These are phyloP conservation scores for Sclerodermus sp. DNA, from an alignment of 2,888 invertebrate species.

Conservation along the genomic window DNA sequence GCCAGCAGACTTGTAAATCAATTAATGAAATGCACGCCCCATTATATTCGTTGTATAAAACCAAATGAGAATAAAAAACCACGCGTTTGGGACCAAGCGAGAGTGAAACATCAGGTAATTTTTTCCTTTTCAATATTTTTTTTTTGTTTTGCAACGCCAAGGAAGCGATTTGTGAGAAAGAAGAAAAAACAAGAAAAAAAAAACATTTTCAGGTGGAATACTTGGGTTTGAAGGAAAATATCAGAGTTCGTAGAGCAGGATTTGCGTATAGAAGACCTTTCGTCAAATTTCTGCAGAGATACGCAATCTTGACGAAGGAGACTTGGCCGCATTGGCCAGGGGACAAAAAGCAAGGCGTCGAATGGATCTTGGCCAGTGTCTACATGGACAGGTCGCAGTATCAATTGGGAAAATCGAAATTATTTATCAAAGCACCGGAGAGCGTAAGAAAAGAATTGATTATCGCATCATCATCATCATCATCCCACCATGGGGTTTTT, in stretches of 20 bases:
- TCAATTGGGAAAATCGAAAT: constrained; percentile 68
- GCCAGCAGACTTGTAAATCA: constrained; percentile 68
- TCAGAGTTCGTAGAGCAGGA: constrained; percentile 69
- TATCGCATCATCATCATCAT: too few species aligned
- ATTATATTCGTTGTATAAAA: constrained; percentile 72
- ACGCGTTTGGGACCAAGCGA: constrained; percentile 67
- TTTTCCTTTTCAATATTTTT: too few species aligned
- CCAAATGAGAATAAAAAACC: constrained; percentile 71
- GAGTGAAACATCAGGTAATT: constrained; percentile 62
- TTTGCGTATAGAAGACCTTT: constrained; percentile 68
- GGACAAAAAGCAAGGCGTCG: constrained; percentile 61
- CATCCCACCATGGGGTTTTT: too few species aligned
- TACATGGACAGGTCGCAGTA: constrained; percentile 66
- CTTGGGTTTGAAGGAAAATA: constrained; percentile 69
- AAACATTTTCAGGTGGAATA: constrained; percentile 62
- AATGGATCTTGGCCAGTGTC: constrained; percentile 62
- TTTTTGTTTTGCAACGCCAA: neutral
- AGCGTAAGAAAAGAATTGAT: constrained; percentile 53
- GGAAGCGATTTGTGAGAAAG: neutral
- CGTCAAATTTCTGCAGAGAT: constrained; percentile 66
- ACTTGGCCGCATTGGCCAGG: constrained; percentile 66
- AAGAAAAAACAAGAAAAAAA: neutral
- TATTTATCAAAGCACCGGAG: constrained; percentile 71
- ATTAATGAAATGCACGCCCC: constrained; percentile 69
- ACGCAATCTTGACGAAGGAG: constrained; percentile 67